phyloP scores from a whole-genome alignment of 2,113 vertebrate genomes.

The Mirza zaza region DNA sequence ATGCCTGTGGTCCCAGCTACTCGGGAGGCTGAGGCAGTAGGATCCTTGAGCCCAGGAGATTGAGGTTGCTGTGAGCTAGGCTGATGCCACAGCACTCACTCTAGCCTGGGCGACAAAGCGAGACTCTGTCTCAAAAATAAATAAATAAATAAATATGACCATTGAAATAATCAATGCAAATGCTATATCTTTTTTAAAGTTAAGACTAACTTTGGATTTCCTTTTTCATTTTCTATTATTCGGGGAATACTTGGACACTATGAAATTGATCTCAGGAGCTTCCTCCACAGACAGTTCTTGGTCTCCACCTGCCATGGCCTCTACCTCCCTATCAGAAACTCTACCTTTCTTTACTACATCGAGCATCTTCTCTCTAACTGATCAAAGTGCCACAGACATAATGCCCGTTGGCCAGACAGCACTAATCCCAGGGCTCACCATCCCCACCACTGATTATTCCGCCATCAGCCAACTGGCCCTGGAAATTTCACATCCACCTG shows the following conservation, averaged over 20 bases:
- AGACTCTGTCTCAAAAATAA: too few species aligned
- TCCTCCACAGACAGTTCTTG: slow-evolving; percentile 26
- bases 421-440: slow-evolving; percentile 9
- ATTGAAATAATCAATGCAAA: slow-evolving; percentile 7
- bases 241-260: slow-evolving; percentile 58
- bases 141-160: neutral
- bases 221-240: slow-evolving; percentile 61
- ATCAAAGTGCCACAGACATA: neutral
- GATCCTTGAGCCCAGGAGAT: too few species aligned
- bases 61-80: too few species aligned
- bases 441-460: slow-evolving; percentile 12
- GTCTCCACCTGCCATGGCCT: neutral
- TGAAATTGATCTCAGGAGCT: slow-evolving; percentile 74
- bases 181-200: slow-evolving; percentile 1
- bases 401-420: slow-evolving; percentile 1
- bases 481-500: neutral
- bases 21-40: too few species aligned
- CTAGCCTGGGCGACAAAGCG: too few species aligned
- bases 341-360: slow-evolving; percentile 66
- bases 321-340: neutral
- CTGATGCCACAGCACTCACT: too few species aligned
- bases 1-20: too few species aligned
- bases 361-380: slow-evolving; percentile 45
- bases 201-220: slow-evolving; percentile 25
- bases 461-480: slow-evolving; percentile 62